Conservation (phyloP, 2,113 vertebrate species). For the Plotosus lineatus region DNA sequence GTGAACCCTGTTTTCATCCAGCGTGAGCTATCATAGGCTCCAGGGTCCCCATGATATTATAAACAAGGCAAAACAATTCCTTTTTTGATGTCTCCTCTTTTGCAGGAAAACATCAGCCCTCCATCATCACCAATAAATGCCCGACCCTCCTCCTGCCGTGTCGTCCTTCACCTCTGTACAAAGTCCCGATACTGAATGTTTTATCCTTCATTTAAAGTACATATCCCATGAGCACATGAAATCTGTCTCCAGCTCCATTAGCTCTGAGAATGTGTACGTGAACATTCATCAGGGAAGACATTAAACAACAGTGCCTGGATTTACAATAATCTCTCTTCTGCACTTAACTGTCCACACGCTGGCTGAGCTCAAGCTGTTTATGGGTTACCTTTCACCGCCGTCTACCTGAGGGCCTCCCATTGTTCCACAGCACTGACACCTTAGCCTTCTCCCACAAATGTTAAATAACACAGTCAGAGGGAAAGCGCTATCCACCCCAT, state of each 20-base stretch:
- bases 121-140: no score
- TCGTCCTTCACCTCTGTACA: background rate
- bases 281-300: background rate
- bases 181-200: background rate
- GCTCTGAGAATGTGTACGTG: background rate
- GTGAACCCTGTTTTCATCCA: no score
- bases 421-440: background rate
- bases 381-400: background rate
- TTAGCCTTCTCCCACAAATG: background rate
- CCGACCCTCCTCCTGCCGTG: background rate
- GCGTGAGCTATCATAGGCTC: no score
- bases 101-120: background rate
- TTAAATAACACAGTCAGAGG: background rate
- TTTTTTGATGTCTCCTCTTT: background rate
- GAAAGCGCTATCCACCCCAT: no score
- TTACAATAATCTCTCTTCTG: conserved; percentile 10
- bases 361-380: background rate
- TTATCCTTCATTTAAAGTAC: conserved; percentile 7
- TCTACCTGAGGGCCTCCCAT: background rate
- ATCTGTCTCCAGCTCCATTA: conserved; percentile 17
- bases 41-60: no score
- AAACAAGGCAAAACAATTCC: no score
- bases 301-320: conserved; percentile 14
- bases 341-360: background rate
- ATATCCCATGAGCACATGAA: conserved; percentile 8